A percentile compares a stretch with the other conserved stretches of the same genome.
Conservation (phyloP, 92 coral and sea anemone species). For the Metridium senile region DNA sequence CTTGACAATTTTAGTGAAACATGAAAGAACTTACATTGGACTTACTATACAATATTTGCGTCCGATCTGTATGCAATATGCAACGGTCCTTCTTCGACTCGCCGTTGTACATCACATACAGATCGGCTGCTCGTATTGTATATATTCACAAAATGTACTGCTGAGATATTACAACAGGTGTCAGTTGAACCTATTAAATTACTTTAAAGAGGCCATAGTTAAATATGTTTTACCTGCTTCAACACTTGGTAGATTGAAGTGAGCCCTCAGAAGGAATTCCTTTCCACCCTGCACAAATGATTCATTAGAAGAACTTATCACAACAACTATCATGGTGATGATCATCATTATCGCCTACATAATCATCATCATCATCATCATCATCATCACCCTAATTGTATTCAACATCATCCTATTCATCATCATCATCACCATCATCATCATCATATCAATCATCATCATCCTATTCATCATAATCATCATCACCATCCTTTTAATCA, state of each 20-base stretch:
- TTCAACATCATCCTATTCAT: not conserved
- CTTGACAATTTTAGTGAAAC: no score
- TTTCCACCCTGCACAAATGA: constrained; percentile 92
- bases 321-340: not conserved
- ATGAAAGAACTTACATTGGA: no score
- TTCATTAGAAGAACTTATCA: no score
- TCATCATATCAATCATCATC: not conserved
- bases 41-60: no score
- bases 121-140: no score
- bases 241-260: constrained; percentile 95
- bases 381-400: not conserved
- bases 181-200: no score
- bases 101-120: no score
- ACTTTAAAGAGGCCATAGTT: no score
- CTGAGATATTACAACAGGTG: no score
- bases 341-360: not conserved
- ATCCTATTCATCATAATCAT: not conserved
- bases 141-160: no score
- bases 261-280: constrained; percentile 95
- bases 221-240: constrained; percentile 69
- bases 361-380: not conserved
- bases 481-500: not conserved
- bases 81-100: no score
- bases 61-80: no score
- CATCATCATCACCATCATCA: not conserved